Base-by-base conservation (phyloP, 2,797 vertebrate species). In the Enteromius afrohamiltoni region DNA sequence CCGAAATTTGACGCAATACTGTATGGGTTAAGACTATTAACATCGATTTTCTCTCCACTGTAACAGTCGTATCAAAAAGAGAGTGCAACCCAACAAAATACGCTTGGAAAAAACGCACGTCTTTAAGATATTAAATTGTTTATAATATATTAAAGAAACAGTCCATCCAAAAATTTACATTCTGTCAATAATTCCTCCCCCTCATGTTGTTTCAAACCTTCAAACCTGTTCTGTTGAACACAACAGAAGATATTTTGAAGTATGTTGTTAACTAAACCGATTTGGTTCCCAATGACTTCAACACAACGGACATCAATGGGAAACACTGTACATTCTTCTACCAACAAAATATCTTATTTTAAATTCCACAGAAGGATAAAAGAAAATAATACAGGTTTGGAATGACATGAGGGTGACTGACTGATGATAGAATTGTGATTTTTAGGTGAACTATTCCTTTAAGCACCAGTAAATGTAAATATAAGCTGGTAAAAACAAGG, bases 51-150 rank as follows among this genome's bases (percentile, higher is more conserved):
- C 31, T 65, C 29, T 85, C 64, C 60, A 31, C 16, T 79, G 81
- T 88, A 87, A 88, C 83, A 85, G 85, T 71, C 82, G 42, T 74
- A 84, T 79, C 31, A 83, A 79, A 73, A 37, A 65, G 16, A 45
- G 42, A 62, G 65, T 29, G 19, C 14, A 45, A 69, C 37, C 0
- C 1, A 40, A 19, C 26, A 75, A 21, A 13, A 16, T 37, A 34
- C 9, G 6, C 16, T 62, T 3, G 1, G 1, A 16, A 47, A 23
- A 9, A 19, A 64, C 14, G 73, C n/a, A 8, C 1, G 1, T 23
- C 49, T 58, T 14, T 45, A 80, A 58, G 34, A 6, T 47, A 13
- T 71, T 79, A 64, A 17, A 75, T 65, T 23, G 13, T 42, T 60
- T 78, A 31, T 34, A 10, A 74, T 40, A 70, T 21, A 69, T 60